Evolutionary conservation across 1,140 invertebrate genomes (phyloP).

Genomic region (Pentalonia nigronervosa): DNA sequence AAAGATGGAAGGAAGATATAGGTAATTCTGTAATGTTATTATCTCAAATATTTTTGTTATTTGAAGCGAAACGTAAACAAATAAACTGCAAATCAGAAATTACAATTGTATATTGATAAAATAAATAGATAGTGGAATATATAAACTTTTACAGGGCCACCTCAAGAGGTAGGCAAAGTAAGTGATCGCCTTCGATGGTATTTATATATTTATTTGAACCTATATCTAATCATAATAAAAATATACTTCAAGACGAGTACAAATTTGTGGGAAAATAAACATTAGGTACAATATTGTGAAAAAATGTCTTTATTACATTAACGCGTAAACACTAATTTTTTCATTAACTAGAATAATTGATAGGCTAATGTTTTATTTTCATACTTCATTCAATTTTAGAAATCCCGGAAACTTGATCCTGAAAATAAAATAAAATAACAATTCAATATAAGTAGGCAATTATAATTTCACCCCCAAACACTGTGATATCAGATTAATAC

Average conservation of each 20-base stretch:
- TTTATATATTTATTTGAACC: background rate
- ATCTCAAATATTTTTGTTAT: background rate
- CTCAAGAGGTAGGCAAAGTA: background rate
- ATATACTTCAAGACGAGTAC: background rate
- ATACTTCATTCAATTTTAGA: background rate
- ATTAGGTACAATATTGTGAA: background rate
- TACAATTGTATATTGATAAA: background rate
- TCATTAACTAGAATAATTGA: background rate
- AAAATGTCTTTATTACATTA: background rate
- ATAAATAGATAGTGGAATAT: background rate
- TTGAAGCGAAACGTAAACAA: background rate
- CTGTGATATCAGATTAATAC: background rate
- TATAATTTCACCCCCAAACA: background rate
- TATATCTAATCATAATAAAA: background rate
- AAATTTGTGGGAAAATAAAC: background rate
- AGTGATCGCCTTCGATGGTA: too few relatives aligned
- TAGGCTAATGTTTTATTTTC: background rate
- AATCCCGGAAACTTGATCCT: slow-evolving; percentile 17
- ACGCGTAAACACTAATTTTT: background rate
- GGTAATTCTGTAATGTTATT: background rate
- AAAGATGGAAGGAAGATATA: background rate
- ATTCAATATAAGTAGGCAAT: background rate
- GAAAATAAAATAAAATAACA: background rate
- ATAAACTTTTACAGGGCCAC: background rate
- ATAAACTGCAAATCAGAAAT: background rate